Evolutionary conservation across 2,113 vertebrate species (phyloP).

Genomic region (Zingel zingel): DNA sequence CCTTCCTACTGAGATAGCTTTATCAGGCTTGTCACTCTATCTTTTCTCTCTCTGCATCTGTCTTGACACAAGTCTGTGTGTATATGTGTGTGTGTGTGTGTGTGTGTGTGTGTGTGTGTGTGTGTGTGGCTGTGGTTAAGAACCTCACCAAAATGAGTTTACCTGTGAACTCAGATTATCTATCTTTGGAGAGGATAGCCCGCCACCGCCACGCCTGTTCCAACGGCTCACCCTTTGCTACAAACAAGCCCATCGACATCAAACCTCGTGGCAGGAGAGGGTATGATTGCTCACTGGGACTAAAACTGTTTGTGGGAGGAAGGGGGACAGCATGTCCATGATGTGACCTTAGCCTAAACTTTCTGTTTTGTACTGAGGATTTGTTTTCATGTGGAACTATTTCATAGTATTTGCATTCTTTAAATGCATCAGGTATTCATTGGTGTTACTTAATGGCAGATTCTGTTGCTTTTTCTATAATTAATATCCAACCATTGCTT

Average conservation of each 20-base stretch:
- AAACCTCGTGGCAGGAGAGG: conserved; percentile 90
- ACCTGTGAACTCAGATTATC: conserved; percentile 89
- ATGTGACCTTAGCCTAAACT: background rate
- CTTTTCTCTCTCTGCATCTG: conserved; percentile 22
- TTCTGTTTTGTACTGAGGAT: background rate
- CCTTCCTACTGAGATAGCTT: conserved; percentile 20
- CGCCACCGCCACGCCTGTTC: conserved; percentile 89
- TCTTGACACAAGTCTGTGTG: conserved; percentile 33
- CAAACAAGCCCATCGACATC: conserved; percentile 97
- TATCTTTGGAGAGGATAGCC: conserved; percentile 89
- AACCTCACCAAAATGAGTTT: conserved; percentile 88
- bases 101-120: background rate
- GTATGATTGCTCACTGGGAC: conserved; percentile 78
- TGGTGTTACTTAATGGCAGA: background rate
- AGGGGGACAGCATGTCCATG: background rate
- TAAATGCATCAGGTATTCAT: background rate
- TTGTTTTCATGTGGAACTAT: background rate
- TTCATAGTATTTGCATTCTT: background rate
- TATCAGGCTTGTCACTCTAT: conserved; percentile 32
- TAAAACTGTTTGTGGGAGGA: conserved; percentile 19
- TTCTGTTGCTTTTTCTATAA: background rate
- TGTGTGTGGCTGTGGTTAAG: conserved; percentile 6
- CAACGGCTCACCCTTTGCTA: conserved; percentile 91
- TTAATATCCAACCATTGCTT: background rate
- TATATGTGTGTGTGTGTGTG: background rate